Conservation (phyloP, 2,113 vertebrate species). For the Pandion haliaetus region DNA sequence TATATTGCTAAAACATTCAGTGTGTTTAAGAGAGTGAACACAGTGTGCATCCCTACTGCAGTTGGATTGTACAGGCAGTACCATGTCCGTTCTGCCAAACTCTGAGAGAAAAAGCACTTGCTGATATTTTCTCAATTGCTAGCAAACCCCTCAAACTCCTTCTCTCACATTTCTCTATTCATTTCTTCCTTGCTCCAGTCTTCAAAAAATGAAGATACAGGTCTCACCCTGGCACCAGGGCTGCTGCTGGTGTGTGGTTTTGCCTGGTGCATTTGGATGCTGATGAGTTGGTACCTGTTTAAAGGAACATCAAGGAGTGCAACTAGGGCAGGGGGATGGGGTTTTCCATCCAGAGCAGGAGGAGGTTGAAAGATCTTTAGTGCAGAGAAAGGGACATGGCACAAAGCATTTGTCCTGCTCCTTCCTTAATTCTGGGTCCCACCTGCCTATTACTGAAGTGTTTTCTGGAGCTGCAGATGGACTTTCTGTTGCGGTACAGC, state of each 20-base stretch:
- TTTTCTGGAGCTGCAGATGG: background rate
- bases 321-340: fast-evolving
- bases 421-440: background rate
- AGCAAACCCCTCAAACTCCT: background rate
- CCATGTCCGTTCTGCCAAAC: background rate
- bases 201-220: background rate
- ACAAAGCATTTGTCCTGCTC: background rate
- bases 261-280: background rate
- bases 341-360: background rate
- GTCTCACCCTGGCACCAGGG: background rate
- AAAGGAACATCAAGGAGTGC: background rate
- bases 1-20: background rate
- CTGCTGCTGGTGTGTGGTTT: background rate
- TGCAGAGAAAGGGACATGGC: background rate
- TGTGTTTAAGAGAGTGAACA: fast-evolving
- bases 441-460: background rate
- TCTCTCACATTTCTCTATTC: background rate
- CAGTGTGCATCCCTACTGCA: background rate
- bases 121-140: background rate
- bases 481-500: background rate
- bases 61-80: background rate
- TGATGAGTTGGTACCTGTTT: background rate
- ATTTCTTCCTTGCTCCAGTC: background rate
- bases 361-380: background rate
- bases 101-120: background rate